These are phyloP conservation scores for Trachops cirrhosus DNA, from an alignment of 2,797 vertebrate species.

Conservation along the genomic window DNA sequence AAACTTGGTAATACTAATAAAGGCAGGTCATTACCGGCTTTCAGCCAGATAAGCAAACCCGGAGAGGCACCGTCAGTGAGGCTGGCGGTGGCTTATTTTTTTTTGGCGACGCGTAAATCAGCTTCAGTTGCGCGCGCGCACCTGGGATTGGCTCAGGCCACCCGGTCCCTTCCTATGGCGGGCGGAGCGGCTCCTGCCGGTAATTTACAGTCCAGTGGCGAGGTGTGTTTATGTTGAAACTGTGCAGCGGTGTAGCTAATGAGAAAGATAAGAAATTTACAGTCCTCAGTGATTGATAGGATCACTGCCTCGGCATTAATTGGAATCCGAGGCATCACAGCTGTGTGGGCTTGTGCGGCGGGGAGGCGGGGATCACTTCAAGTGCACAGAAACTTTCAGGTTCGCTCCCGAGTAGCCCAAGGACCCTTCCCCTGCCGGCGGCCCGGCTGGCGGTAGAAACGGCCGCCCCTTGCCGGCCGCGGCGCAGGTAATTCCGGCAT, in stretches of 20 bases:
- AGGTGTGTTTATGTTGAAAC: slow-evolving; percentile 78
- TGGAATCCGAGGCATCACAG: slow-evolving; percentile 78
- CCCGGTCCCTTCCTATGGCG: slow-evolving; percentile 50
- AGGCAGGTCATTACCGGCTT: slow-evolving; percentile 75
- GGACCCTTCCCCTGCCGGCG: not conserved
- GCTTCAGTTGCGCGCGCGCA: not conserved
- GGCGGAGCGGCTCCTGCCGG: not conserved
- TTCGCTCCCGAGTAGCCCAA: not conserved
- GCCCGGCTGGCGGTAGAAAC: not conserved
- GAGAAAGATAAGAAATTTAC: slow-evolving; percentile 81
- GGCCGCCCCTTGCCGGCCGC: not conserved
- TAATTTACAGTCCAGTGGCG: slow-evolving; percentile 74
- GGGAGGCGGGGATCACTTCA: not conserved
- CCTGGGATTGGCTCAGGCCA: not conserved
- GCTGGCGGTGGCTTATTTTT: not conserved
- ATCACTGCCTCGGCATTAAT: slow-evolving; percentile 72
- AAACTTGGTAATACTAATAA: slow-evolving; percentile 80
- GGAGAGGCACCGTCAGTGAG: slow-evolving; percentile 40
- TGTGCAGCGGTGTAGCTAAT: slow-evolving; percentile 77
- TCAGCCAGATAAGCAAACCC: slow-evolving; percentile 67
- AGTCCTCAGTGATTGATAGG: slow-evolving; percentile 70
- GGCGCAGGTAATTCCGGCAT: not conserved
- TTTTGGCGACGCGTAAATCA: slow-evolving; percentile 76
- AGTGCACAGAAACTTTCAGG: slow-evolving; percentile 8
- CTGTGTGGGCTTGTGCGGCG: slow-evolving; percentile 67